Conservation (phyloP, 2,113 vertebrate species). For the Hiodon tergisus region DNA sequence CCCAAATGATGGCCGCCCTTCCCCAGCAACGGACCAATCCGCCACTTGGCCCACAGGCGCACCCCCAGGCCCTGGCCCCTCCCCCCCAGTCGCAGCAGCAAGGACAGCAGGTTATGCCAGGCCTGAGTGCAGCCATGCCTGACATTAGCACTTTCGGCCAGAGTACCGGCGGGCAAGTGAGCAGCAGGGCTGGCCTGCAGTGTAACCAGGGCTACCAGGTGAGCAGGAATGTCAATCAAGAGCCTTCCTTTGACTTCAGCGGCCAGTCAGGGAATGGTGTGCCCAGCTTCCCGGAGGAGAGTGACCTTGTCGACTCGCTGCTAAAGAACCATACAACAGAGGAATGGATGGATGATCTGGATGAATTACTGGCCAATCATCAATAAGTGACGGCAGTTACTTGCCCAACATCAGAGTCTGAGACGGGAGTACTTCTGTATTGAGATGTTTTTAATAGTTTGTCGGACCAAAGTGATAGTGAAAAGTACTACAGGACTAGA, state of each 20-base stretch:
- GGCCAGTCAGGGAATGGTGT: conserved; percentile 67
- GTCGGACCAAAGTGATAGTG: conserved; percentile 69
- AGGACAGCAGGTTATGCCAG: conserved; percentile 68
- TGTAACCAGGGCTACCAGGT: conserved; percentile 88
- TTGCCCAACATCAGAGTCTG: not conserved
- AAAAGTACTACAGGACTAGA: conserved; percentile 26
- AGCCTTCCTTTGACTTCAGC: conserved; percentile 80
- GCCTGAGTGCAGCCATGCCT: conserved; percentile 68
- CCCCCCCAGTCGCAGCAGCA: conserved; percentile 62
- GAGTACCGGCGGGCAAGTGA: conserved; percentile 62
- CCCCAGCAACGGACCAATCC: conserved; percentile 56
- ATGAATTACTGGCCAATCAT: conserved; percentile 86
- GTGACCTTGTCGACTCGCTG: conserved; percentile 88
- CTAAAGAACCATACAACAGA: conserved; percentile 91
- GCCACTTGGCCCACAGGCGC: conserved; percentile 42
- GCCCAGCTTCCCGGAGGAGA: conserved; percentile 73
- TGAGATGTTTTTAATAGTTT: conserved; percentile 45
- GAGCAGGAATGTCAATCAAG: conserved; percentile 72
- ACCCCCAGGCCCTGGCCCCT: conserved; percentile 64
- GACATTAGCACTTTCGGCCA: conserved; percentile 80
- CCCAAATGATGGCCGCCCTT: conserved; percentile 74
- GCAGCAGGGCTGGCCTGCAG: conserved; percentile 68
- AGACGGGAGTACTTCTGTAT: conserved; percentile 15
- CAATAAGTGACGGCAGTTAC: conserved; percentile 43
- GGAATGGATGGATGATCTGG: conserved; percentile 95